These are phyloP conservation scores for Ascaphus truei DNA, from an alignment of 2,113 vertebrate genomes.

Conservation along the genomic window DNA sequence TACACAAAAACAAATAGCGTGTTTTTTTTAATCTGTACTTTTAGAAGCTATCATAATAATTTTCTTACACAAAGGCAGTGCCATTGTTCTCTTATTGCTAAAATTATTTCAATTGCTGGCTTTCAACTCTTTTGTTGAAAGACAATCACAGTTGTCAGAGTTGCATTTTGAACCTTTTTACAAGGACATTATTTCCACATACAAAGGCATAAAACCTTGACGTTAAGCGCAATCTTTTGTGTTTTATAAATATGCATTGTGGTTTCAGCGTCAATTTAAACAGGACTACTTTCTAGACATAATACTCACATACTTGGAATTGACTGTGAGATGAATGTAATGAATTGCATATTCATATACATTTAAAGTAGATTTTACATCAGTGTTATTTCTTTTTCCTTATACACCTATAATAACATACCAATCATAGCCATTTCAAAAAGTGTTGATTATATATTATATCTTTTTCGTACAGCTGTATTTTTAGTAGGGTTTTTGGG, in stretches of 20 bases:
- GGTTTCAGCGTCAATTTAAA: no score
- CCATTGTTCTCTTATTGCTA: not conserved
- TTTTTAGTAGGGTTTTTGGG: no score
- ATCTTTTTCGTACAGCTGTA: no score
- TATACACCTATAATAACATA: no score
- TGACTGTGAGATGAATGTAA: no score
- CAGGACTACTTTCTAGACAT: no score
- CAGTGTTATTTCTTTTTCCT: no score
- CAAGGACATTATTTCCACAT: not conserved
- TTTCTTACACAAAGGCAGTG: conserved; percentile 3
- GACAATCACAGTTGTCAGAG: not conserved
- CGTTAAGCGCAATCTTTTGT: not conserved
- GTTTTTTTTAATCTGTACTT: conserved; percentile 2
- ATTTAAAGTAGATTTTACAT: no score
- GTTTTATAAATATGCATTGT: not conserved
- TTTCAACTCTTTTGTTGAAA: not conserved
- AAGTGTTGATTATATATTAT: no score
- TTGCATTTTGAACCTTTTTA: conserved; percentile 7
- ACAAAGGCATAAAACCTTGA: not conserved
- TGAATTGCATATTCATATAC: no score
- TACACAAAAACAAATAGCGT: not conserved
- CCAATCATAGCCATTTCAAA: no score
- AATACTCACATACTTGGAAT: no score
- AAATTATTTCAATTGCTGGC: conserved; percentile 9
- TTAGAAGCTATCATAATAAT: not conserved